Conservation (phyloP, 1,140 invertebrate species). For the Calosoma granatense region DNA sequence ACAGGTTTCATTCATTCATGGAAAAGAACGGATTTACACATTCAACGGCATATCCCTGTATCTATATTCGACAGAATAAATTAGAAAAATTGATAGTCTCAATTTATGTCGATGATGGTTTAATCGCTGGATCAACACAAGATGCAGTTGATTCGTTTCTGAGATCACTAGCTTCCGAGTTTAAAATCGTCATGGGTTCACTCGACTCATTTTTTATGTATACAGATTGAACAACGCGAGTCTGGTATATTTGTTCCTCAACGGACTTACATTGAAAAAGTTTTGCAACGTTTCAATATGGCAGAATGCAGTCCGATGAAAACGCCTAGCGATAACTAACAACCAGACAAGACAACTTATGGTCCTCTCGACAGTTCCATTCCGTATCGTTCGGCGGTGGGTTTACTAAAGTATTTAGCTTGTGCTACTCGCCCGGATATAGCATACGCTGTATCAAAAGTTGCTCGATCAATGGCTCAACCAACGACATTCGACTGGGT, state of each 20-base stretch:
- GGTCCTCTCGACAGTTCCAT: constrained; percentile 12
- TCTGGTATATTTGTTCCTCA: too few species aligned
- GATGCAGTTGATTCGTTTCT: constrained; percentile 22
- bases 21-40: constrained; percentile 10
- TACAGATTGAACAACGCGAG: constrained; percentile 23
- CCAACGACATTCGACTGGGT: neutral
- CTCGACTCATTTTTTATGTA: constrained; percentile 24
- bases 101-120: constrained; percentile 38
- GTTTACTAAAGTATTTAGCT: constrained; percentile 32
- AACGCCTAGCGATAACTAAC: constrained; percentile 20
- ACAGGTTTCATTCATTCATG: too few species aligned
- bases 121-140: constrained; percentile 20
- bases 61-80: constrained; percentile 15
- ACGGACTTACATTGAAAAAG: constrained; percentile 20
- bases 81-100: constrained; percentile 27
- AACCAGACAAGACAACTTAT: neutral
- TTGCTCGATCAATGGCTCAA: neutral
- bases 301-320: constrained; percentile 19
- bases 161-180: too few species aligned
- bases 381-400: constrained; percentile 31
- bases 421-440: constrained; percentile 34
- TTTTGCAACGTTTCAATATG: constrained; percentile 24
- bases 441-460: constrained; percentile 18
- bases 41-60: constrained; percentile 25
- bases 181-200: constrained; percentile 17